Percentiles rank a stretch among this genome's conserved stretches.
Evolutionary conservation across 2,888 invertebrate species (phyloP).

Genomic region (Melinaea menophilus): DNA sequence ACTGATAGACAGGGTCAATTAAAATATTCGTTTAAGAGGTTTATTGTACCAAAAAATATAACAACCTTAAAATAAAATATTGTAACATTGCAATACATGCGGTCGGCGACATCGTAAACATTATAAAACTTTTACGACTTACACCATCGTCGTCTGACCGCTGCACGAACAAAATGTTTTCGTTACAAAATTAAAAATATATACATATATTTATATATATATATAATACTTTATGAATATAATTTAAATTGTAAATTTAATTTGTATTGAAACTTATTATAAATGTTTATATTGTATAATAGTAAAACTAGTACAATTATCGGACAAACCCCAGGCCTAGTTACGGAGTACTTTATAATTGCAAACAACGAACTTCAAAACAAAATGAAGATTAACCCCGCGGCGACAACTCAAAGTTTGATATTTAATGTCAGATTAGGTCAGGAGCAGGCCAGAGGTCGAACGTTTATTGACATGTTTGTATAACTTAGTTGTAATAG

Average conservation of each 20-base stretch:
- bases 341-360: constrained; percentile 52
- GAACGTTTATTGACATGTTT: constrained; percentile 26
- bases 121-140: constrained; percentile 58
- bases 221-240: too few species aligned
- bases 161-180: constrained; percentile 35
- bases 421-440: constrained; percentile 49
- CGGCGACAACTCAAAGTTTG: constrained; percentile 49
- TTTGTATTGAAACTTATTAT: too few species aligned
- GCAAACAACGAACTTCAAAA: constrained; percentile 54
- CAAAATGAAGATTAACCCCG: constrained; percentile 52
- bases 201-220: too few species aligned
- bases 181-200: constrained; percentile 30
- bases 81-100: constrained; percentile 17
- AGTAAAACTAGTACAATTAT: constrained; percentile 3
- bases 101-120: constrained; percentile 46
- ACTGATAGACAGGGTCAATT: too few species aligned
- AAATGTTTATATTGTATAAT: not conserved
- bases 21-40: not conserved
- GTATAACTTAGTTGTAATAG: too few species aligned
- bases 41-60: not conserved
- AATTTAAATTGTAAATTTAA: too few species aligned
- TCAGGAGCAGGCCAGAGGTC: constrained; percentile 22
- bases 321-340: constrained; percentile 36
- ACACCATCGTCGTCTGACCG: constrained; percentile 43
- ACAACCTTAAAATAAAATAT: not conserved